Evolutionary conservation across 2,113 vertebrate species (phyloP).

Genomic region (Eupsittula cactorum): DNA sequence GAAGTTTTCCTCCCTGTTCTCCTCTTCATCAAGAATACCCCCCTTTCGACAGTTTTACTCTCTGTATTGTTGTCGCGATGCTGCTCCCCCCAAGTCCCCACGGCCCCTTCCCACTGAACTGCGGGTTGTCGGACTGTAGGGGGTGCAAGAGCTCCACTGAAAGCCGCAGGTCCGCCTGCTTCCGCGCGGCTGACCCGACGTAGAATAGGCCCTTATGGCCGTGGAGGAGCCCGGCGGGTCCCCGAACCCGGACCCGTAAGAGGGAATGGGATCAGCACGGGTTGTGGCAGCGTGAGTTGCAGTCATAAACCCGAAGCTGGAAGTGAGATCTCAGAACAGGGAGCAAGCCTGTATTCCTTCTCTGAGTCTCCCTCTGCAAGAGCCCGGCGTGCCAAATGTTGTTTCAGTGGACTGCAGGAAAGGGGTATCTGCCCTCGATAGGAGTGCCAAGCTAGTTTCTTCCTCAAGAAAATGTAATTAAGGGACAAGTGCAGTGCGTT

Average conservation of each 20-base stretch:
- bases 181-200: not conserved
- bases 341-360: not conserved
- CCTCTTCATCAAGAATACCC: constrained; percentile 68
- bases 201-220: not conserved
- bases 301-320: constrained; percentile 7
- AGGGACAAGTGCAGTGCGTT: not conserved
- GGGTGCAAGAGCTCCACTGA: constrained; percentile 91
- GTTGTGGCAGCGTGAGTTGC: constrained; percentile 6
- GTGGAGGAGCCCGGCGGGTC: not conserved
- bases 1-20: constrained; percentile 67
- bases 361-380: not conserved
- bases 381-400: not conserved
- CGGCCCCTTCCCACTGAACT: not conserved
- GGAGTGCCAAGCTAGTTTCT: not conserved
- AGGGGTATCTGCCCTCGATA: not conserved
- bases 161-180: not conserved
- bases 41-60: not conserved
- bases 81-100: rapidly evolving
- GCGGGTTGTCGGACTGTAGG: constrained; percentile 79
- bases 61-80: rapidly evolving
- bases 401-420: not conserved
- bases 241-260: not conserved
- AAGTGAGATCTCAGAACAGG: constrained; percentile 24
- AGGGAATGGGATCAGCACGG: not conserved
- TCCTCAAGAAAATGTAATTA: not conserved